phyloP scores from a whole-genome alignment of 2,888 invertebrate genomes.

The Agrilus mali region DNA sequence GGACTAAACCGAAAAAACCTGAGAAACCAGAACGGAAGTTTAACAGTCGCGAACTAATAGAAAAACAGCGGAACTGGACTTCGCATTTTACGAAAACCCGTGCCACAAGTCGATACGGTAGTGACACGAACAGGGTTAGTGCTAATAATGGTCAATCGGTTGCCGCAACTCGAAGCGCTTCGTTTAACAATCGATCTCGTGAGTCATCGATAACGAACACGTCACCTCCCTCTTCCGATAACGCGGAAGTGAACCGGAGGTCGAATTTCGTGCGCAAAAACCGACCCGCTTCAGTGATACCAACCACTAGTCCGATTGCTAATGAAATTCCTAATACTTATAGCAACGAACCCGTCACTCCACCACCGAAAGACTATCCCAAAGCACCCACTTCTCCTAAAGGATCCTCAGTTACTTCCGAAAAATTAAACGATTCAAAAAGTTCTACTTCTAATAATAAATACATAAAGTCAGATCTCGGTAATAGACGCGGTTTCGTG shows the following conservation, averaged over 20 bases:
- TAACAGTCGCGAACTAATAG: constrained; percentile 74
- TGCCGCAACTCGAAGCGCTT: constrained; percentile 40
- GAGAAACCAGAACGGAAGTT: constrained; percentile 76
- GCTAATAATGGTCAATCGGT: constrained; percentile 17
- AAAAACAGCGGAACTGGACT: constrained; percentile 86
- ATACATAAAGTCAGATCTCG: not conserved
- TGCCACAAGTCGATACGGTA: constrained; percentile 43
- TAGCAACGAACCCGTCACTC: constrained; percentile 10
- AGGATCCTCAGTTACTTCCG: constrained; percentile 1
- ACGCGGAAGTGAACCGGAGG: constrained; percentile 30
- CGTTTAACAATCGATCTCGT: constrained; percentile 38
- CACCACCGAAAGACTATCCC: constrained; percentile 10
- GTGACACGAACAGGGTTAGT: constrained; percentile 47
- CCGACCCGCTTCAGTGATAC: constrained; percentile 30
- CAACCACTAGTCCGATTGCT: constrained; percentile 17
- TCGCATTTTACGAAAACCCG: constrained; percentile 77
- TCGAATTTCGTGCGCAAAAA: constrained; percentile 26
- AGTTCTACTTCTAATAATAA: not conserved
- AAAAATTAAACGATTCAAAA: constrained; percentile 1
- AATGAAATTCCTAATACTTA: constrained; percentile 7
- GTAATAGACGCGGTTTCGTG: constrained; percentile 9
- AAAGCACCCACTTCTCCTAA: constrained; percentile 3
- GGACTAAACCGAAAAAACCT: constrained; percentile 43
- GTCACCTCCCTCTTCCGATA: constrained; percentile 36
- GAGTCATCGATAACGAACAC: constrained; percentile 34